phyloP scores from a whole-genome alignment of 1,140 invertebrate genomes.

The Popillia japonica region DNA sequence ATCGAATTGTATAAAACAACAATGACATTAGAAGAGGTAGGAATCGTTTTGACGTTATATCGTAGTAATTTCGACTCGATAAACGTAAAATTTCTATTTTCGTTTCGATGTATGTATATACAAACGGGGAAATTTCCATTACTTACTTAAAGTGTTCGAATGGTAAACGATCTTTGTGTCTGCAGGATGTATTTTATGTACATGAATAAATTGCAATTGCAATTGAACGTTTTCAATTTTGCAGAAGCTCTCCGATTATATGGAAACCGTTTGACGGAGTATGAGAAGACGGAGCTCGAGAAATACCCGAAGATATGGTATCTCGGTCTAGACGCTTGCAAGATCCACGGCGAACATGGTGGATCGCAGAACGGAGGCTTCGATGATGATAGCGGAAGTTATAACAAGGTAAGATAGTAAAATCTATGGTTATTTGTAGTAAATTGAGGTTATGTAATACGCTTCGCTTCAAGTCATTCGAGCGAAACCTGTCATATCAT shows the following conservation, averaged over 20 bases:
- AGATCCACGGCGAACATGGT: conserved; percentile 82
- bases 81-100: neutral
- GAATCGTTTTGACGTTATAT: neutral
- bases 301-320: conserved; percentile 92
- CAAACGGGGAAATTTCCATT: too few relatives aligned
- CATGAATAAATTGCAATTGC: neutral
- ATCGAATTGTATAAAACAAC: neutral
- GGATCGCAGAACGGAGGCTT: conserved; percentile 83
- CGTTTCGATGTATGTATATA: neutral
- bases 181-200: neutral
- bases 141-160: too few relatives aligned
- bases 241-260: conserved; percentile 83
- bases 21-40: neutral
- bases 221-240: conserved; percentile 51
- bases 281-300: conserved; percentile 84
- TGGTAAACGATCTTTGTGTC: too few relatives aligned
- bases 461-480: too few relatives aligned
- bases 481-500: too few relatives aligned
- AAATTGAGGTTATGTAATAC: too few relatives aligned
- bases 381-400: conserved; percentile 92
- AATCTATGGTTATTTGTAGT: too few relatives aligned
- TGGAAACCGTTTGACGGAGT: conserved; percentile 82
- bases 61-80: neutral
- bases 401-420: conserved; percentile 77
- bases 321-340: conserved; percentile 83